Evolutionary conservation across 2,113 vertebrate genomes (phyloP), one percentile per base, ranked within the genome.

Genomic region (Elanoides forficatus): DNA sequence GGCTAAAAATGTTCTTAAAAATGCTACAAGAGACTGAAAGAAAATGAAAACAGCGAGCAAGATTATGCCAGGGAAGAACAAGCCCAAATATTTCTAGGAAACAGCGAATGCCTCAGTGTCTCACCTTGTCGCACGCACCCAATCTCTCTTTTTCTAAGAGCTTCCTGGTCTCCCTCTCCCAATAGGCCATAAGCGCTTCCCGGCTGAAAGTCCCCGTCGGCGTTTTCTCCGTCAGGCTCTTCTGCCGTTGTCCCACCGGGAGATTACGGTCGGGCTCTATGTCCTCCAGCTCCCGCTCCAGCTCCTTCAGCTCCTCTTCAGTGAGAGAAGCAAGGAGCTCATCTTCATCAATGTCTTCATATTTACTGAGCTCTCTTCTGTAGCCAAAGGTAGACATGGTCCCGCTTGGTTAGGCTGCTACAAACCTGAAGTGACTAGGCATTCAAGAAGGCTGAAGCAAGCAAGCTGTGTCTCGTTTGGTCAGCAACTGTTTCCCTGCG

Each of bases 341-440:
- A 12, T 99, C 99, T 97, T 99, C 99, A n/a, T 99, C 99, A 21
- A 99, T 98, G 36, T 99, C 99, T 96, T 99, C 99, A 59, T 99
- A 99, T 98, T 99, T 99, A 97, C 99, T 99, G 85, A 99, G 98
- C 97, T 99, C 99, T 97, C 99, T 98, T 83, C 99, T 98, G 88
- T 99, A 99, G 81, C 99, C 99, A 84, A 99, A 99, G 86, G 97
- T 98, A 95, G 99, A 99, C 99, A 99, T 99, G 97, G 96, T 98
- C 97, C 98, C 97, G 8, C 90, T 96, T 89, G 56, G 95, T 98
- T 95, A 98, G 97, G 88, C 91, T 76, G 74, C 50, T 83, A 85
- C 34, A 87, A 75, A 96, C 72, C 63, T 96, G 11, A 86, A 85
- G 92, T 96, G 93, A 95, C 14, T 32, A 88, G 95, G 93, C 98